Conservation (phyloP, 2,888 invertebrate genomes). For the Eupithecia pulchellata region DNA sequence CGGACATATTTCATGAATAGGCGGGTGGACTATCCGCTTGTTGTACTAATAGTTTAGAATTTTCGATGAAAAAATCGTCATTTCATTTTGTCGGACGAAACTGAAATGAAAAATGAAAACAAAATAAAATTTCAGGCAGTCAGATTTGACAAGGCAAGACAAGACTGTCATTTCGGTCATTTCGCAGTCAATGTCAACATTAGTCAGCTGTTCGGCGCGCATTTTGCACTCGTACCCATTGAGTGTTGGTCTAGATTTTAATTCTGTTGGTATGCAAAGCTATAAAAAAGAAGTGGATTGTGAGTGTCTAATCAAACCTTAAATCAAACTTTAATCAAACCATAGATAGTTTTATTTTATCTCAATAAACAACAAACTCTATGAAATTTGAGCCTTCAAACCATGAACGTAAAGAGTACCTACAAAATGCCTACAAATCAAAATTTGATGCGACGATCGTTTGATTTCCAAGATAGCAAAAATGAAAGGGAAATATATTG, state of each 20-base stretch:
- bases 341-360: too few species aligned
- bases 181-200: constrained; percentile 10
- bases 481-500: too few species aligned
- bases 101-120: constrained; percentile 32
- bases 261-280: neutral
- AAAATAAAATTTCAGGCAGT: constrained; percentile 5
- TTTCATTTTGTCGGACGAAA: constrained; percentile 57
- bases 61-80: constrained; percentile 48
- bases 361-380: too few species aligned
- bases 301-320: too few species aligned
- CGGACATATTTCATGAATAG: constrained; percentile 77
- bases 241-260: too few species aligned
- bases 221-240: too few species aligned
- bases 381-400: too few species aligned
- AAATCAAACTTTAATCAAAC: too few species aligned
- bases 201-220: constrained; percentile 48
- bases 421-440: too few species aligned
- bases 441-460: too few species aligned
- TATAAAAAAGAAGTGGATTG: neutral
- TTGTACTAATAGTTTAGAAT: constrained; percentile 11
- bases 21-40: constrained; percentile 38
- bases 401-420: too few species aligned
- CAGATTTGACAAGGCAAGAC: neutral
- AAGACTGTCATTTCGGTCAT: constrained; percentile 7
- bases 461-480: too few species aligned